These are phyloP conservation scores for Carterocephalus palaemon DNA, from an alignment of 2,888 invertebrate species.

Conservation along the genomic window DNA sequence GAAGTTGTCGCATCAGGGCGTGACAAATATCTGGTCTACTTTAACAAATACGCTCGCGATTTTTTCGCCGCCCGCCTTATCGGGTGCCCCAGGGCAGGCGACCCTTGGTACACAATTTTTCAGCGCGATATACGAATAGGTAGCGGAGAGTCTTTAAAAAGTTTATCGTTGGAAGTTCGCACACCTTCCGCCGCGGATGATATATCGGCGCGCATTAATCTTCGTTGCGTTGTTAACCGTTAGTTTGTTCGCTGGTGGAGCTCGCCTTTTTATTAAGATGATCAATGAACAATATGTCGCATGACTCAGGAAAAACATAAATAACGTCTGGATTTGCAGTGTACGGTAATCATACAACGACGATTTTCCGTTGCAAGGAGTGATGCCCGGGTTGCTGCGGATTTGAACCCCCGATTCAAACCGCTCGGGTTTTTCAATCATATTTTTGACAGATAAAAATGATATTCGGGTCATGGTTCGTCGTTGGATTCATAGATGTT, in stretches of 20 bases:
- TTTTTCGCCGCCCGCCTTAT: conserved; percentile 63
- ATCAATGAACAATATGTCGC: conserved; percentile 5
- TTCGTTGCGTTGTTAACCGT: conserved; percentile 55
- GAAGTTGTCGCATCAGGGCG: conserved; percentile 52
- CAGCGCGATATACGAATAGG: conserved; percentile 65
- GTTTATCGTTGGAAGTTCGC: conserved; percentile 72
- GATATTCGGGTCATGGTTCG: no score
- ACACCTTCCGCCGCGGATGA: conserved; percentile 66
- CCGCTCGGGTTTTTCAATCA: no score
- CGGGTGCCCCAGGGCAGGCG: conserved; percentile 63
- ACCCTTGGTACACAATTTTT: conserved; percentile 74
- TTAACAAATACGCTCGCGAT: conserved; percentile 69
- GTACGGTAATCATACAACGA: no score
- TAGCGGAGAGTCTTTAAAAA: conserved; percentile 75
- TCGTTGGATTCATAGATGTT: no score
- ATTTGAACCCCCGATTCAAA: no score
- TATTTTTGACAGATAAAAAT: no score
- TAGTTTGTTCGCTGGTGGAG: conserved; percentile 55
- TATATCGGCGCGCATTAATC: conserved; percentile 71
- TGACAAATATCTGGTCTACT: conserved; percentile 71
- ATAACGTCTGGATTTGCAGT: conserved; percentile 4
- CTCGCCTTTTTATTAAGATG: conserved; percentile 10
- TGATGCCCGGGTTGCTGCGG: no score
- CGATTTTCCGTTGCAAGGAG: no score
- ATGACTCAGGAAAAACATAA: conserved; percentile 1